Conservation (phyloP, 2,113 vertebrate species). For the Chamaea fasciata region DNA sequence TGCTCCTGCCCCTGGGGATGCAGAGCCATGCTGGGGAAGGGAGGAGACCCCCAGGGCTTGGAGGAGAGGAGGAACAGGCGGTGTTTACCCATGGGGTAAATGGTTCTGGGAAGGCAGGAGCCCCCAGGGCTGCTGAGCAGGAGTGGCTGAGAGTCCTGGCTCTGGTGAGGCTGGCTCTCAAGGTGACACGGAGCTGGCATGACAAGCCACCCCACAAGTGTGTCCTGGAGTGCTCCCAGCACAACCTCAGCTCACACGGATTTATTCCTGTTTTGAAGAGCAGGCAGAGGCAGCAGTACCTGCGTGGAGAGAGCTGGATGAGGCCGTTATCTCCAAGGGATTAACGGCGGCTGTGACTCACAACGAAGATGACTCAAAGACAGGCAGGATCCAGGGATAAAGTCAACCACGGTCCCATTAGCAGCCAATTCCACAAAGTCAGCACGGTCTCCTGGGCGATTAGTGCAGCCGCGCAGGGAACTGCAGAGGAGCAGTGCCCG, state of each 20-base stretch:
- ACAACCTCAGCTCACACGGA: background rate
- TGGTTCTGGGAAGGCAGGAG: background rate
- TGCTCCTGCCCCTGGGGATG: background rate
- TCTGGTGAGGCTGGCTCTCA: background rate
- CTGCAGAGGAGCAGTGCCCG: background rate
- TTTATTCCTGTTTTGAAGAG: background rate
- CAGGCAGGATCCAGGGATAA: slow-evolving; percentile 15
- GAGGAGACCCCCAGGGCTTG: background rate
- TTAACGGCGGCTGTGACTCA: slow-evolving; percentile 45
- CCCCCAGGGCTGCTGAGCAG: background rate
- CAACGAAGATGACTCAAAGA: slow-evolving; percentile 40
- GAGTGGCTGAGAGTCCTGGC: background rate
- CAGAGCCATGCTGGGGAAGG: background rate
- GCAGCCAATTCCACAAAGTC: slow-evolving; percentile 6
- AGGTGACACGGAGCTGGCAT: background rate
- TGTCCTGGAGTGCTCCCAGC: background rate
- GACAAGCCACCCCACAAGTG: accelerated
- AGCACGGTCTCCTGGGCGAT: background rate
- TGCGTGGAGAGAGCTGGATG: background rate
- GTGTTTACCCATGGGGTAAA: accelerated
- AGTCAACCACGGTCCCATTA: background rate
- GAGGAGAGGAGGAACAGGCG: background rate
- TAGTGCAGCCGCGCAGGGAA: background rate
- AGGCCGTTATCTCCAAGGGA: background rate
- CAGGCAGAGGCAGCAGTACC: background rate